Evolutionary conservation across 2,888 invertebrate genomes (phyloP), one percentile per base, ranked within the genome.

Genomic region (Lepidocyrtoides sp.): DNA sequence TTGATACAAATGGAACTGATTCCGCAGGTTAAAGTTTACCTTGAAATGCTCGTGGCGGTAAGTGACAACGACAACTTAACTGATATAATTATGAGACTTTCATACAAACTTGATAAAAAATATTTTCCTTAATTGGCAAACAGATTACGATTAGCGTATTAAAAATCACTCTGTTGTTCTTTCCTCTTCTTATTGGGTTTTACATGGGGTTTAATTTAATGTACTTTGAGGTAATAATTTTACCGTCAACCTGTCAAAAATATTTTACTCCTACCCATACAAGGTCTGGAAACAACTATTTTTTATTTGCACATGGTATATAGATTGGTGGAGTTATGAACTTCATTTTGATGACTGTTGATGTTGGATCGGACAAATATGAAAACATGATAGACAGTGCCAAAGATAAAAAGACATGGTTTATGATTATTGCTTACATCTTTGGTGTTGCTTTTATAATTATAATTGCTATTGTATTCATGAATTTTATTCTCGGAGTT

Each of bases 141-240:
- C 72, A 91, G 91, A 82, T 92, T 14, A 51, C 92, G 7, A 0
- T 93, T 2, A 92, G 91, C 26, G 93, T 93, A 0, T n/a, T 93
- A 8, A 92, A 88, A 85, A 91, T 92, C n/a, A 77, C 48, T 14
- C 4, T 93, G 14, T 63, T 93, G 41, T 93, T 93, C 23, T 72
- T 92, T 3, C 93, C 93, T 0, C 48, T 93, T 0, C 41, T 93
- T 0, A 81, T 92, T 44, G 93, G 92, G 48, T 93, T 92, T 32
- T 93, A 82, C 57, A 92, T 93, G 92, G 93, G 93, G 41, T 93
- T 93, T 84, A 87, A 87, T 32, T 54, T 93, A 14, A 79, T 93
- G 84, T 93, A 89, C 48, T 26, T 32, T 26, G 41, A 88, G 17
- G 93, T 93, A 57, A 72, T 26, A 44, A 23, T 41, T 44, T n/a